Base-by-base conservation (phyloP, 2,888 invertebrate genomes). In the Drosophila dives region DNA sequence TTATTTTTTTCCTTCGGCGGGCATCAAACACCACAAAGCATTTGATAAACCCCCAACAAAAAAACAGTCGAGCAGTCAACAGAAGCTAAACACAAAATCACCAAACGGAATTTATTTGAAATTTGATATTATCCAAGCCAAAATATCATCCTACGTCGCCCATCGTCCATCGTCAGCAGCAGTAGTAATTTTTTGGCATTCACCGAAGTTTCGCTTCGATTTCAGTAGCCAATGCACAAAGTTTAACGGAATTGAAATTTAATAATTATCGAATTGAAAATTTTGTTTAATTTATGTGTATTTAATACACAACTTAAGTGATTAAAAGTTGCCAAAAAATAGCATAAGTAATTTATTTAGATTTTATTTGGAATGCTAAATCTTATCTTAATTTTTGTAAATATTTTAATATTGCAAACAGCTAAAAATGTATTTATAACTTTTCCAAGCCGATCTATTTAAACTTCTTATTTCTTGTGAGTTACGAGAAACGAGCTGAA, bases 61-160 rank as follows among this genome's bases (percentile, higher is more conserved):
- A 26, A 26, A 55, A 45, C 51, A 51, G 53, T 65, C 65, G 65
- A 68, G 65, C 72, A 72, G 68, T 68, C 81, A 86, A 90, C 90
- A 88, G 90, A 90, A 86, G 89, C 89, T 74, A 69, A 71, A 65
- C 67, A 53, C 56, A 69, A 74, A 77, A 58, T 75, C 75, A 72
- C 50, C 70, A 63, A 61, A 48, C 71, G 63, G 65, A 83, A 70
- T 54, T 54, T 54, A 50, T 68, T 49, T 69, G 90, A 89, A 84
- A 89, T 75, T 77, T 55, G 90, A 89, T 85, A 89, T 77, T 76
- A 75, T 80, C 51, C 56, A 26, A 32, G 54, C 51, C 51, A 40
- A 23, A 66, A 38, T 55, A 48, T 42, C 54, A n/a, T 3, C 26
- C 56, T 36, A 42, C 29, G 6, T 3, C 26, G 60, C 36, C 50